These are phyloP conservation scores for Chrysomela aeneicollis DNA, from an alignment of 2,888 invertebrate genomes.

Conservation along the genomic window DNA sequence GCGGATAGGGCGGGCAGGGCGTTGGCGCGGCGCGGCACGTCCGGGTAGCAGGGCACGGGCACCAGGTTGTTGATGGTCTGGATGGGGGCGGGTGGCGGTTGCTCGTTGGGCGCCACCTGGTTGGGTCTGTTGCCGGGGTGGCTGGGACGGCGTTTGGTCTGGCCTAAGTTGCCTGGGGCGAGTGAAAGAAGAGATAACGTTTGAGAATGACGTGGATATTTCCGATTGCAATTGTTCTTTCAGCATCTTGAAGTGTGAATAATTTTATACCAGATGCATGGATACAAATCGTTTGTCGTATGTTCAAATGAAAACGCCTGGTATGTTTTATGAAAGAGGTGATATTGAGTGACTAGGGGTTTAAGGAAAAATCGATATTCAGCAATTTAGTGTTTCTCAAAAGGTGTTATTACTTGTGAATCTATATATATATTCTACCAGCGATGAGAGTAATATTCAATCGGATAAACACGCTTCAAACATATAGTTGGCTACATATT, in stretches of 20 bases:
- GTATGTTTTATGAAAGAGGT: no score
- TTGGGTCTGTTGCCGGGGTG: slow-evolving; percentile 53
- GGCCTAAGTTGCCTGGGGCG: slow-evolving; percentile 52
- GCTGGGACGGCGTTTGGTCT: slow-evolving; percentile 43
- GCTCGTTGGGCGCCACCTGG: slow-evolving; percentile 57
- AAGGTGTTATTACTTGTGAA: slow-evolving; percentile 8
- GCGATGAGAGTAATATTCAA: background rate
- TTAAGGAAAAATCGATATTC: background rate
- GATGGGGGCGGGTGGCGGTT: slow-evolving; percentile 57
- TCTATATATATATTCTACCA: slow-evolving; percentile 11
- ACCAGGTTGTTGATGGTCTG: slow-evolving; percentile 67
- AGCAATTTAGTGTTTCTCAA: background rate
- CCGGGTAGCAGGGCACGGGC: slow-evolving; percentile 61
- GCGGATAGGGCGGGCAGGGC: slow-evolving; percentile 55
- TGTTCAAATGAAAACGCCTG: no score
- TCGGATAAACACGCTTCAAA: background rate
- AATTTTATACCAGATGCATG: no score
- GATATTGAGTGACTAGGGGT: background rate
- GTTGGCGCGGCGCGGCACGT: slow-evolving; percentile 46
- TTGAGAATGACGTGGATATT: no score
- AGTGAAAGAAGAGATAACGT: background rate
- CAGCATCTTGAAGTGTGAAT: no score
- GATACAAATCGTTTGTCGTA: no score
- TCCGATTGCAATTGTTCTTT: no score
- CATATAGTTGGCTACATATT: background rate